These are phyloP conservation scores for Sinocyclocheilus anshuiensis DNA, from an alignment of 2,113 vertebrate genomes.

Conservation along the genomic window DNA sequence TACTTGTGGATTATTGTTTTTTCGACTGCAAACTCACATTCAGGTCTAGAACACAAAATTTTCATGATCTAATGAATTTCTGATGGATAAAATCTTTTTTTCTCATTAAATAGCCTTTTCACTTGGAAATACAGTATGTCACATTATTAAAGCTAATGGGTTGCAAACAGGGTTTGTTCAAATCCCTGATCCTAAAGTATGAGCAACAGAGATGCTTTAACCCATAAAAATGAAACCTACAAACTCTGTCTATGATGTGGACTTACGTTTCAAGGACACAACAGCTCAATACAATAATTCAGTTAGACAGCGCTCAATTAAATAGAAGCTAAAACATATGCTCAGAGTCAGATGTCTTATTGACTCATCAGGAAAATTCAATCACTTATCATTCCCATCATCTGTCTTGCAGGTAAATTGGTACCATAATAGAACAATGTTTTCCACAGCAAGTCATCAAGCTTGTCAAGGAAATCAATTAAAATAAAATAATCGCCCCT, in stretches of 20 bases:
- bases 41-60: neutral
- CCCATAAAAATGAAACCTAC: neutral
- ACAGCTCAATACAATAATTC: slow-evolving; percentile 27
- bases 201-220: neutral
- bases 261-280: slow-evolving; percentile 4
- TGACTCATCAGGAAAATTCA: slow-evolving; percentile 4
- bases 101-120: neutral
- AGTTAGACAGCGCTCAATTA: slow-evolving; percentile 19
- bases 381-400: neutral
- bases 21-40: neutral
- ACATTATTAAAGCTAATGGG: neutral
- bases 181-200: neutral
- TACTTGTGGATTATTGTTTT: no score
- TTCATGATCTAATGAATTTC: neutral
- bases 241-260: slow-evolving; percentile 9
- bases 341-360: slow-evolving; percentile 8
- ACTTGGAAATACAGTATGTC: neutral
- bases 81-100: neutral
- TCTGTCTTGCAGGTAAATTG: neutral
- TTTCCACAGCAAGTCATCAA: neutral
- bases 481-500: neutral
- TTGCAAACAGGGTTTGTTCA: neutral
- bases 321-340: slow-evolving; percentile 21
- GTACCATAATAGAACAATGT: neutral
- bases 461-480: slow-evolving; percentile 2